Evolutionary conservation across 2,888 invertebrate genomes (phyloP).

Genomic region (Andrena hattorfiana): DNA sequence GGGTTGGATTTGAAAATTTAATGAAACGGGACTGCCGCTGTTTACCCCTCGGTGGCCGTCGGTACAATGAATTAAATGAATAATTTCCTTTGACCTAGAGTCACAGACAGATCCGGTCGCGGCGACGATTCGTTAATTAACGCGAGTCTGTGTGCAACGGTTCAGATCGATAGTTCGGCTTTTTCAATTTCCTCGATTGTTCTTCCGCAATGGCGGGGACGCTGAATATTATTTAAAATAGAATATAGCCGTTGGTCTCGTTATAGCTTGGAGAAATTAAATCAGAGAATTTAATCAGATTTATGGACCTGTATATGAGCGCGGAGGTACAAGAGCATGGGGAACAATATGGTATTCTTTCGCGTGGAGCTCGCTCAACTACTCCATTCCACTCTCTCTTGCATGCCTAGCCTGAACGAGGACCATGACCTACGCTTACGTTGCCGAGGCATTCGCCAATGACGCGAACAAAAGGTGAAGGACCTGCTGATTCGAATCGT

Average conservation of each 20-base stretch:
- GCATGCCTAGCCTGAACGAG: constrained; percentile 5
- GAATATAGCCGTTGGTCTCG: no score
- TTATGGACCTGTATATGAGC: no score
- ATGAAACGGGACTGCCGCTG: constrained; percentile 29
- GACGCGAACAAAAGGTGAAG: constrained; percentile 37
- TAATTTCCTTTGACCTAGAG: constrained; percentile 26
- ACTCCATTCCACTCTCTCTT: not conserved
- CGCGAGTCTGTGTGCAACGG: not conserved
- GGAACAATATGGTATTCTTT: no score
- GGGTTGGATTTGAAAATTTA: constrained; percentile 44
- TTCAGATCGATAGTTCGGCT: not conserved
- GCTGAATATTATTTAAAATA: not conserved
- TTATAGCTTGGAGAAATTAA: no score
- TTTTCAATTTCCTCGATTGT: not conserved
- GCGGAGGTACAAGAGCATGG: no score
- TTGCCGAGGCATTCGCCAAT: constrained; percentile 21
- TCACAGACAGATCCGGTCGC: not conserved
- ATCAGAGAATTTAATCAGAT: no score
- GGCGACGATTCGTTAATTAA: constrained; percentile 24
- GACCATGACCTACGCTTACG: constrained; percentile 39
- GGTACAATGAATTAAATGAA: constrained; percentile 32
- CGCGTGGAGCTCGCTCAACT: not conserved
- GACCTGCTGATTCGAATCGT: constrained; percentile 18
- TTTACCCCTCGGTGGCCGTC: constrained; percentile 9
- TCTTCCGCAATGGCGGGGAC: not conserved